Evolutionary conservation across 2,797 vertebrate species (phyloP).

Genomic region (Oophaga sylvatica): DNA sequence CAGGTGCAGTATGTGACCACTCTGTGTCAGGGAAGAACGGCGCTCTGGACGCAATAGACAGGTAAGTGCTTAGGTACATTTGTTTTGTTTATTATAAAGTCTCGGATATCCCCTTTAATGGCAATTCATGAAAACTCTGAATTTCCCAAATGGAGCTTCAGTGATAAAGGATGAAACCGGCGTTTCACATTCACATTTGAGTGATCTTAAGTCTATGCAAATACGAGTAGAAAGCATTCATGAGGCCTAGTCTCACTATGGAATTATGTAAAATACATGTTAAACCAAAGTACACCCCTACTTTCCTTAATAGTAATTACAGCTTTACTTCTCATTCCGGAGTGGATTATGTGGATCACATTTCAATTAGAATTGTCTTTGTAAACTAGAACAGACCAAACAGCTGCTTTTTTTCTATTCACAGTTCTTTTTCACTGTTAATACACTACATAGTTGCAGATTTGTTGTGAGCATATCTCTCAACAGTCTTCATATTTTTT

Average conservation of each 20-base stretch:
- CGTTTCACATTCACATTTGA: too few species aligned
- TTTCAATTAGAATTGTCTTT: not conserved
- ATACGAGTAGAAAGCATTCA: not conserved
- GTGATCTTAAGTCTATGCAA: not conserved
- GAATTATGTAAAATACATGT: not conserved
- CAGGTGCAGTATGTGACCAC: too few species aligned
- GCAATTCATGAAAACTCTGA: too few species aligned
- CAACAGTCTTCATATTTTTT: not conserved
- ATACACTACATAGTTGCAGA: not conserved
- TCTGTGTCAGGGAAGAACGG: too few species aligned
- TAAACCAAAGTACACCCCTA: not conserved
- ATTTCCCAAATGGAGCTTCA: too few species aligned
- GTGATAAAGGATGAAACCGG: too few species aligned
- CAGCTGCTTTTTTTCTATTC: not conserved
- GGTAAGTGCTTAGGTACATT: too few species aligned
- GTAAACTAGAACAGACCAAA: not conserved
- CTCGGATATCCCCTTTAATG: too few species aligned
- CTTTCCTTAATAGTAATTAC: not conserved
- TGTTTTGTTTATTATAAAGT: too few species aligned
- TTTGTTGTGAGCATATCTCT: not conserved
- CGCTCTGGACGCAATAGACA: too few species aligned
- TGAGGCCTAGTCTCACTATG: not conserved
- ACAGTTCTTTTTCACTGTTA: not conserved
- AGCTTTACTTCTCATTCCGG: not conserved
- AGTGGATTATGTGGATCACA: conserved; percentile 3